Percentiles rank a stretch among this genome's conserved stretches.
Conservation (phyloP, 2,888 invertebrate species). For the Erannis defoliaria region DNA sequence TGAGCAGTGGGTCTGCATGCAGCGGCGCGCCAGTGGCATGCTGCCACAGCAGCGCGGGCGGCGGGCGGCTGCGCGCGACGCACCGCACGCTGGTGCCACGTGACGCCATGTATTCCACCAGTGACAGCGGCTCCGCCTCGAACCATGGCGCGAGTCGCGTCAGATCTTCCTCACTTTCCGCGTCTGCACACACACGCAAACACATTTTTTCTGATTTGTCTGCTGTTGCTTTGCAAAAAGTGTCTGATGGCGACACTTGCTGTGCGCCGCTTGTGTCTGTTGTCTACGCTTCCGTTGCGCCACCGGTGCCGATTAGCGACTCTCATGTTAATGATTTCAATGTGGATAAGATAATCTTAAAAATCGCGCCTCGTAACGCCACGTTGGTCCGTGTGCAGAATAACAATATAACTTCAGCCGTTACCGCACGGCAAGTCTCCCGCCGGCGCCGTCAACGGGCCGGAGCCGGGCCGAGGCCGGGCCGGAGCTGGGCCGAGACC, state of each 20-base stretch:
- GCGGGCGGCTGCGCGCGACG: constrained; percentile 61
- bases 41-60: constrained; percentile 64
- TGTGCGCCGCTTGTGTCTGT: no score
- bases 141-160: constrained; percentile 61
- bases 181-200: constrained; percentile 24
- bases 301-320: no score
- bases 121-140: constrained; percentile 61
- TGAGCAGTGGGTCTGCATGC: not conserved
- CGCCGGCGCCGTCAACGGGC: not conserved
- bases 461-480: constrained; percentile 33
- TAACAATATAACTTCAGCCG: constrained; percentile 39
- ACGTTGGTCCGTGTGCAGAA: constrained; percentile 17
- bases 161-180: constrained; percentile 39
- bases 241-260: no score
- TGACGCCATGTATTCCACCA: constrained; percentile 56
- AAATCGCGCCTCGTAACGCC: no score
- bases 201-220: no score
- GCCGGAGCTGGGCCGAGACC: no score
- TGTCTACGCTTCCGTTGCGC: no score
- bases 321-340: no score
- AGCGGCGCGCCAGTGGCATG: constrained; percentile 29
- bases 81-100: constrained; percentile 61
- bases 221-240: no score
- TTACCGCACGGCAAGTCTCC: constrained; percentile 19
- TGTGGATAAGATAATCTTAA: no score